Evolutionary conservation across 1,140 invertebrate species (phyloP).

Genomic region (Metaphire vulgaris): DNA sequence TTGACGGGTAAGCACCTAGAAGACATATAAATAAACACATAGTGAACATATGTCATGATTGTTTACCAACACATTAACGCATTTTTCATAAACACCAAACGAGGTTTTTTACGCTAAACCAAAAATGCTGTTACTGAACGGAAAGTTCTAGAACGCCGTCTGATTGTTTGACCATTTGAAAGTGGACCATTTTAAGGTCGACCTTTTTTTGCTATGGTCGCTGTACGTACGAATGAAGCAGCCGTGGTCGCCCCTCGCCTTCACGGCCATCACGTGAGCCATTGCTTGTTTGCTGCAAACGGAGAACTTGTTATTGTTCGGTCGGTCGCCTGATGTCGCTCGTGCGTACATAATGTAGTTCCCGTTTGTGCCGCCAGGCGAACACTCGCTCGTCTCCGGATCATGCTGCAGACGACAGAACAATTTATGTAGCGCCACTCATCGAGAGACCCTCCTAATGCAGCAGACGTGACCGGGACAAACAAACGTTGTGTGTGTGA

Average conservation of each 20-base stretch:
- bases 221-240: conserved; percentile 16
- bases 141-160: no score
- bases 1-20: no score
- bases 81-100: no score
- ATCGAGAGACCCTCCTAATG: not conserved
- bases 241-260: conserved; percentile 5
- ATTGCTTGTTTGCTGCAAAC: conserved; percentile 79
- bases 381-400: conserved; percentile 58
- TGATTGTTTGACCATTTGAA: no score
- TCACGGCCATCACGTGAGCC: conserved; percentile 53
- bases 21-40: no score
- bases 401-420: conserved; percentile 49
- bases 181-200: no score
- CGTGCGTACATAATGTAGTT: conserved; percentile 72
- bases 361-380: conserved; percentile 75
- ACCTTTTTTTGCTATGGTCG: no score
- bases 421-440: not conserved
- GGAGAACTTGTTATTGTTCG: conserved; percentile 50
- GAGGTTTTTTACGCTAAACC: no score
- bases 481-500: not conserved
- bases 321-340: conserved; percentile 49
- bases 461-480: no score
- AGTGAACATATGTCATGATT: no score
- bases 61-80: no score
- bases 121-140: no score